A percentile compares a stretch with the other conserved stretches of the same genome.
Evolutionary conservation across 2,888 invertebrate species (phyloP).

Genomic region (Drosophila limbata): DNA sequence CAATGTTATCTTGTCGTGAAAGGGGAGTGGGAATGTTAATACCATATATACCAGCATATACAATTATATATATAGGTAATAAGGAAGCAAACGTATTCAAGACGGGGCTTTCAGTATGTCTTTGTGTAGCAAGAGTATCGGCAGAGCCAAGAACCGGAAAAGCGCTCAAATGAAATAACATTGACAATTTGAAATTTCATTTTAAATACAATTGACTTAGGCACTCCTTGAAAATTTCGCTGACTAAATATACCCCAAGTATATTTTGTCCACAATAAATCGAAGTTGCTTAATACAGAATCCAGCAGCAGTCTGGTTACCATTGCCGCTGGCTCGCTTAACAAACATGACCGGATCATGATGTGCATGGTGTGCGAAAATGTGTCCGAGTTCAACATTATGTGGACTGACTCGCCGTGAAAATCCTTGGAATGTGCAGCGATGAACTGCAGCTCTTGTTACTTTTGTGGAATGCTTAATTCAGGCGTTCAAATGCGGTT

Average conservation of each 20-base stretch:
- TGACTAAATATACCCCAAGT: conserved; percentile 26
- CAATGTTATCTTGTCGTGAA: neutral
- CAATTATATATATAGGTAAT: neutral
- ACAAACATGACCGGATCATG: conserved; percentile 64
- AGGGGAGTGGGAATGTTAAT: neutral
- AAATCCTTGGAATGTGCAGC: conserved; percentile 50
- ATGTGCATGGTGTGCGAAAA: conserved; percentile 48
- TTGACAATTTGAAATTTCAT: conserved; percentile 69
- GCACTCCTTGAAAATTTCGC: conserved; percentile 18
- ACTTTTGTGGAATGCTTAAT: conserved; percentile 77
- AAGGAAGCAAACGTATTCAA: neutral
- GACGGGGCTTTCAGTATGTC: neutral
- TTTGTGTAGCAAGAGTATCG: conserved; percentile 7
- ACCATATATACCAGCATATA: neutral
- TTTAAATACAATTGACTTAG: conserved; percentile 65
- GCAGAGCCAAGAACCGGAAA: conserved; percentile 55
- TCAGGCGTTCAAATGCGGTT: conserved; percentile 75
- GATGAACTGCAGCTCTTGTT: conserved; percentile 57
- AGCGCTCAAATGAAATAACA: conserved; percentile 68
- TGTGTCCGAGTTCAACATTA: conserved; percentile 32
- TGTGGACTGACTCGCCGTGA: conserved; percentile 20
- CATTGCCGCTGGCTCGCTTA: conserved; percentile 39
- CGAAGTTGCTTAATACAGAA: conserved; percentile 14
- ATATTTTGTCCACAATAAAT: conserved; percentile 26
- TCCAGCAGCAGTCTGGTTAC: conserved; percentile 41